Percentiles rank a stretch among this genome's conserved stretches.
phyloP scores from a whole-genome alignment of 2,888 invertebrate genomes.

The Lordiphosa andalusiaca region DNA sequence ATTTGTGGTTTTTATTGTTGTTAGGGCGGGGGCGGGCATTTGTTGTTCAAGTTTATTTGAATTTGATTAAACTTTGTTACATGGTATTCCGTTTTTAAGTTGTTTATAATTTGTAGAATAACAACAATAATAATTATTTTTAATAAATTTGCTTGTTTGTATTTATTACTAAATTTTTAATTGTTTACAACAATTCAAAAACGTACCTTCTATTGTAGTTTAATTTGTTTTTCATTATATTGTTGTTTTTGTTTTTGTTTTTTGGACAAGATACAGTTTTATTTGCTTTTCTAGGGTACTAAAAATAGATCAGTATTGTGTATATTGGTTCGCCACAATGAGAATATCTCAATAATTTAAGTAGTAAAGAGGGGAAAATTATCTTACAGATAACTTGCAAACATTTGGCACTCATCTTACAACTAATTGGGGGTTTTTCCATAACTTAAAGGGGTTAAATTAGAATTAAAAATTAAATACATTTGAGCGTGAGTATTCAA shows the following conservation, averaged over 20 bases:
- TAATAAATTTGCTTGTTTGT: slow-evolving; percentile 47
- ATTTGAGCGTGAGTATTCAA: too few relatives aligned
- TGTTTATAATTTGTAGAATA: slow-evolving; percentile 37
- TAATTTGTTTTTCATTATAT: too few relatives aligned
- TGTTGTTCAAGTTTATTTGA: slow-evolving; percentile 29
- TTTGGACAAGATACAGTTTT: slow-evolving; percentile 58
- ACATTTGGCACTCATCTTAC: slow-evolving; percentile 12
- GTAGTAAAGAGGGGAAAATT: slow-evolving; percentile 4
- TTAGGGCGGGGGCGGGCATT: slow-evolving; percentile 65
- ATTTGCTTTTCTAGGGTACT: slow-evolving; percentile 26
- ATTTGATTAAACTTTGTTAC: slow-evolving; percentile 31
- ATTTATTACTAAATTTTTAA: slow-evolving; percentile 47
- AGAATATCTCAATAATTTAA: slow-evolving; percentile 2
- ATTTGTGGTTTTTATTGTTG: slow-evolving; percentile 55
- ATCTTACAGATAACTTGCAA: slow-evolving; percentile 11
- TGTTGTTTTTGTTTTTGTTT: slow-evolving; percentile 17
- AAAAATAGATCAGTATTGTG: slow-evolving; percentile 13
- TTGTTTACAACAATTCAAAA: slow-evolving; percentile 69
- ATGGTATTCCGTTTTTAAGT: slow-evolving; percentile 24
- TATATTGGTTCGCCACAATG: slow-evolving; percentile 21
- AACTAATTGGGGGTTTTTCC: not conserved
- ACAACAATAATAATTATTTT: slow-evolving; percentile 61
- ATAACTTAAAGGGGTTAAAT: too few relatives aligned
- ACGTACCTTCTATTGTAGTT: slow-evolving; percentile 46
- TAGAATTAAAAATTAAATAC: too few relatives aligned